Conservation (phyloP, 2,888 invertebrate genomes). For the Lagria hirta region DNA sequence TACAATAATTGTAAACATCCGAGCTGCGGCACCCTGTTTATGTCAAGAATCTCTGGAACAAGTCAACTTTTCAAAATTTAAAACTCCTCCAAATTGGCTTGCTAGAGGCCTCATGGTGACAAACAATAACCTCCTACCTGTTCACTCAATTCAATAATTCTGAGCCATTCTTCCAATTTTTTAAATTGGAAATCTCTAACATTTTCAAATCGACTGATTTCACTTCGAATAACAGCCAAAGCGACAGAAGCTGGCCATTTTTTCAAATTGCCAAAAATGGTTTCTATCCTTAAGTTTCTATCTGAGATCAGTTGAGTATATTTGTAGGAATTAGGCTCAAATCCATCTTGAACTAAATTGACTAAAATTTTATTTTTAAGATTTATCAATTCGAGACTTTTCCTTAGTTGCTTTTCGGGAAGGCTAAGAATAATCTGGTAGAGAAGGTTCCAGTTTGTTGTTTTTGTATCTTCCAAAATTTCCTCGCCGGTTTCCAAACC, state of each 20-base stretch:
- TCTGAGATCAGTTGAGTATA: slow-evolving; percentile 59
- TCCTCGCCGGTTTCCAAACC: slow-evolving; percentile 46
- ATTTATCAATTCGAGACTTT: slow-evolving; percentile 58
- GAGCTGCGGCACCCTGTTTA: too few relatives aligned
- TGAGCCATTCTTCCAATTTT: slow-evolving; percentile 59
- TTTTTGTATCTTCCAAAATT: slow-evolving; percentile 42
- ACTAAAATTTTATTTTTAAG: slow-evolving; percentile 63
- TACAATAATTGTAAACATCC: too few relatives aligned
- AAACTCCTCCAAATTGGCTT: neutral
- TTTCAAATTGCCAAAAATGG: slow-evolving; percentile 59
- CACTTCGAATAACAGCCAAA: slow-evolving; percentile 56
- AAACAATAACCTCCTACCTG: slow-evolving; percentile 52
- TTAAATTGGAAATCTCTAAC: slow-evolving; percentile 33
- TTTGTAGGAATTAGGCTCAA: slow-evolving; percentile 56
- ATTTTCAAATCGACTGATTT: slow-evolving; percentile 56
- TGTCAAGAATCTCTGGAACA: too few relatives aligned
- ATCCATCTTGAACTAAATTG: slow-evolving; percentile 59
- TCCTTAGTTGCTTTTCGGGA: slow-evolving; percentile 59
- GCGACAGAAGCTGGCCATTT: slow-evolving; percentile 62
- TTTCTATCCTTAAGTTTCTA: slow-evolving; percentile 56
- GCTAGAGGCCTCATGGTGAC: too few relatives aligned
- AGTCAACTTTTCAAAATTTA: slow-evolving; percentile 1
- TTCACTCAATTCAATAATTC: slow-evolving; percentile 66
- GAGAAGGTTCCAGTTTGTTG: slow-evolving; percentile 50
- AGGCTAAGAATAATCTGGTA: slow-evolving; percentile 59